Evolutionary conservation across 2,797 vertebrate species (phyloP).

Genomic region (Chanos chanos): DNA sequence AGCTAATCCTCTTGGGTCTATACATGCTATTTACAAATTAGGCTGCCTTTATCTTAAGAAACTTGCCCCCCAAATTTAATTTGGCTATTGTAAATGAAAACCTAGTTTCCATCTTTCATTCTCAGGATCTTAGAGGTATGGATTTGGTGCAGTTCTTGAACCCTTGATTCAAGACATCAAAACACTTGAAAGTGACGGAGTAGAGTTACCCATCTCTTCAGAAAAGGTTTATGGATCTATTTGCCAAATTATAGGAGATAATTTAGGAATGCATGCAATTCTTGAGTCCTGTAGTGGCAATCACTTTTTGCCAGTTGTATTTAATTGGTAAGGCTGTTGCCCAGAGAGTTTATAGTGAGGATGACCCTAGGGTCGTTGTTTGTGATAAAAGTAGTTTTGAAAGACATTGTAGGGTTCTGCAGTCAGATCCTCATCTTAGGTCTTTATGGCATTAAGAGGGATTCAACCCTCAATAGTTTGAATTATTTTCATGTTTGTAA

Average conservation of each 20-base stretch:
- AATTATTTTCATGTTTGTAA: slow-evolving; percentile 36
- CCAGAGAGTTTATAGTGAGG: slow-evolving; percentile 35
- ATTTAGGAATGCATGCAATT: slow-evolving; percentile 44
- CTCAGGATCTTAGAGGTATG: slow-evolving; percentile 38
- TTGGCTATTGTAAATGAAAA: slow-evolving; percentile 36
- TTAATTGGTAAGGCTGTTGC: slow-evolving; percentile 38
- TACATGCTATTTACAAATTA: slow-evolving; percentile 28
- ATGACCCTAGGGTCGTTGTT: slow-evolving; percentile 38
- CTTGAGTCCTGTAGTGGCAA: slow-evolving; percentile 34
- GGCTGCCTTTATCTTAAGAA: slow-evolving; percentile 38
- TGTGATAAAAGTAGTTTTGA: slow-evolving; percentile 41
- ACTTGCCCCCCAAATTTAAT: slow-evolving; percentile 35
- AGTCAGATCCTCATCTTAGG: slow-evolving; percentile 33
- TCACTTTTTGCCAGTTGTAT: slow-evolving; percentile 36
- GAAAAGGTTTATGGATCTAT: slow-evolving; percentile 36
- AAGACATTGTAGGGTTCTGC: slow-evolving; percentile 39
- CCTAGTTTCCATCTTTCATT: slow-evolving; percentile 39
- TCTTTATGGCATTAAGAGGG: slow-evolving; percentile 46
- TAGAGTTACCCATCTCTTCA: slow-evolving; percentile 37
- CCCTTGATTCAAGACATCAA: slow-evolving; percentile 38
- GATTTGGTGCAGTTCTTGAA: slow-evolving; percentile 41
- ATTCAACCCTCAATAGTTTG: slow-evolving; percentile 19
- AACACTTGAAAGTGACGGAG: slow-evolving; percentile 23
- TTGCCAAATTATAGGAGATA: slow-evolving; percentile 39
- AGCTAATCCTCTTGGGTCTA: slow-evolving; percentile 37